Evolutionary conservation across 2,797 vertebrate genomes (phyloP).

Genomic region (Mastacembelus armatus): DNA sequence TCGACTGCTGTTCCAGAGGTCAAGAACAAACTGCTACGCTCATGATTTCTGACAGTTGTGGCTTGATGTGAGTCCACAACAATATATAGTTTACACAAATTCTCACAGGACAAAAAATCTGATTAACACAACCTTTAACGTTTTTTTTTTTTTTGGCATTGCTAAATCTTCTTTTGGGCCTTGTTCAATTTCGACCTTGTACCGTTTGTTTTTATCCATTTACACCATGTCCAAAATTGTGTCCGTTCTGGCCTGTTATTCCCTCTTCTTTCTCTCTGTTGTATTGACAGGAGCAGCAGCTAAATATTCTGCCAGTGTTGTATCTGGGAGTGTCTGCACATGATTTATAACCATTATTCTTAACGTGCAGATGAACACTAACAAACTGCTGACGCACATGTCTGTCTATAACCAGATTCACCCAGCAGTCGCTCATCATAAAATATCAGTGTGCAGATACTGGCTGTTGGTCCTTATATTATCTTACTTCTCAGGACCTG

Average conservation of each 20-base stretch:
- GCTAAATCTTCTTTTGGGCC: no score
- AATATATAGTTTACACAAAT: no score
- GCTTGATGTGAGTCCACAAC: no score
- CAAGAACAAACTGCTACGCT: no score
- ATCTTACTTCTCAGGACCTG: background rate
- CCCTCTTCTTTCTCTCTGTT: slow-evolving; percentile 1
- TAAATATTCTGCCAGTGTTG: slow-evolving; percentile 51
- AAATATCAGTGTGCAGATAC: background rate
- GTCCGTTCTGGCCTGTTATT: no score
- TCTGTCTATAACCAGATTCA: slow-evolving; percentile 24
- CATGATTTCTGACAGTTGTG: no score
- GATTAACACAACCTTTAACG: no score
- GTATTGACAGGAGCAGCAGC: background rate
- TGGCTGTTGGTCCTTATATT: background rate
- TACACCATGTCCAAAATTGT: background rate
- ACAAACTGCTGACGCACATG: slow-evolving; percentile 2
- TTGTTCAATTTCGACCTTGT: background rate
- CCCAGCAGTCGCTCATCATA: slow-evolving; percentile 23
- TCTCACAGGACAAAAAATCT: no score
- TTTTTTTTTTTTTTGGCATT: background rate
- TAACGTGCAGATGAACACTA: slow-evolving; percentile 31
- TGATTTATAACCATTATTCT: slow-evolving; percentile 60
- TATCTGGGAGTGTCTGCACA: slow-evolving; percentile 26
- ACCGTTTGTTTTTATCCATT: background rate
- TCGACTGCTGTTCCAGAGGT: no score